phyloP scores from a whole-genome alignment of 2,888 invertebrate species.

The Cheilosia variabilis region DNA sequence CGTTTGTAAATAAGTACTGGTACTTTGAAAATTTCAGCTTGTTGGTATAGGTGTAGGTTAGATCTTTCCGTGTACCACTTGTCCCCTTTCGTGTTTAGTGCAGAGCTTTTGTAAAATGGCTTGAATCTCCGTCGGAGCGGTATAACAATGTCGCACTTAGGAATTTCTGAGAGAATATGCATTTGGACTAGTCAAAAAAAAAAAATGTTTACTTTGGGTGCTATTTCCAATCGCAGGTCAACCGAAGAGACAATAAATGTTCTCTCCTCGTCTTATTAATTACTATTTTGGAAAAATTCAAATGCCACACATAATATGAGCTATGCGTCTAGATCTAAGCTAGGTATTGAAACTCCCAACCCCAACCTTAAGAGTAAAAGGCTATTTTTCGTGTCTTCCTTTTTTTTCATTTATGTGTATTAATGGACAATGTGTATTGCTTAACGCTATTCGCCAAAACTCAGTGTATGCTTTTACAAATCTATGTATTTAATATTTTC shows the following conservation, averaged over 20 bases:
- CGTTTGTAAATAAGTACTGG: too few relatives aligned
- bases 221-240: background rate
- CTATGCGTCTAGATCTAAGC: conserved; percentile 23
- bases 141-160: too few relatives aligned
- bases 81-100: too few relatives aligned
- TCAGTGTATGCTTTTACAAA: conserved; percentile 71
- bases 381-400: conserved; percentile 59
- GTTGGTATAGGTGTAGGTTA: too few relatives aligned
- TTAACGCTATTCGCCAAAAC: conserved; percentile 69
- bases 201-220: background rate
- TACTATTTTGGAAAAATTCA: background rate
- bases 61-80: too few relatives aligned
- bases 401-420: conserved; percentile 56
- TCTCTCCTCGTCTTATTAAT: background rate
- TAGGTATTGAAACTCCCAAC: conserved; percentile 20
- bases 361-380: conserved; percentile 30
- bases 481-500: conserved; percentile 44
- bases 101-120: too few relatives aligned
- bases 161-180: too few relatives aligned
- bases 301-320: conserved; percentile 40
- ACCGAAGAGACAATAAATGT: too few relatives aligned
- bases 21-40: too few relatives aligned
- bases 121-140: too few relatives aligned
- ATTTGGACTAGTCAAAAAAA: too few relatives aligned
- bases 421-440: conserved; percentile 66